A percentile compares a stretch with the other conserved stretches of the same genome.
Conservation (phyloP, 2,888 invertebrate species). For the Micoletzkya japonica region DNA sequence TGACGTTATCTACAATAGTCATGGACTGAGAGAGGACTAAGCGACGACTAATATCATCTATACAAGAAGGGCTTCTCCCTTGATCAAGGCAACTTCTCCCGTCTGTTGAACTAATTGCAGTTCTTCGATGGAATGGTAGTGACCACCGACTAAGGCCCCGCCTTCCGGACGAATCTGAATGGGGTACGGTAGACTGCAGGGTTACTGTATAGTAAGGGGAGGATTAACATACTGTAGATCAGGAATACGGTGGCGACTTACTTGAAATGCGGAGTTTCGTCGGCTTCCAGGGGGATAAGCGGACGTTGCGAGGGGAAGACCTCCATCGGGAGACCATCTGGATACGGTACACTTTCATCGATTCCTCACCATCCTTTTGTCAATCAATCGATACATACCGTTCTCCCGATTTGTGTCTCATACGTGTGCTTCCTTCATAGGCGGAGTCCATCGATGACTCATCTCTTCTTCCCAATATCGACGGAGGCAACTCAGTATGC, state of each 20-base stretch:
- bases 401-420: background rate
- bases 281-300: constrained; percentile 1
- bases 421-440: constrained; percentile 20
- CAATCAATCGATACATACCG: constrained; percentile 10
- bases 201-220: background rate
- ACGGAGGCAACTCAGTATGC: background rate
- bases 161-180: constrained; percentile 27
- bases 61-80: constrained; percentile 15
- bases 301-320: constrained; percentile 11
- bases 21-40: background rate
- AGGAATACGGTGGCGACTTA: too few species aligned
- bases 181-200: too few species aligned
- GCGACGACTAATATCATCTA: background rate
- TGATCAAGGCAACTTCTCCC: constrained; percentile 3
- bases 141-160: constrained; percentile 18
- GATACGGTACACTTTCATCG: constrained; percentile 8
- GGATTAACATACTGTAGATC: background rate
- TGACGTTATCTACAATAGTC: too few species aligned
- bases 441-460: constrained; percentile 20
- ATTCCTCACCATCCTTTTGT: background rate
- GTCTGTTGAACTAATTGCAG: constrained; percentile 21
- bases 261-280: constrained; percentile 19
- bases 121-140: constrained; percentile 27
- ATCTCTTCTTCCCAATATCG: constrained; percentile 8
- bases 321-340: background rate